Percentiles rank a stretch among this genome's conserved stretches.
phyloP scores from a whole-genome alignment of 2,888 invertebrate species.

The Pachliopta kotzebuea region DNA sequence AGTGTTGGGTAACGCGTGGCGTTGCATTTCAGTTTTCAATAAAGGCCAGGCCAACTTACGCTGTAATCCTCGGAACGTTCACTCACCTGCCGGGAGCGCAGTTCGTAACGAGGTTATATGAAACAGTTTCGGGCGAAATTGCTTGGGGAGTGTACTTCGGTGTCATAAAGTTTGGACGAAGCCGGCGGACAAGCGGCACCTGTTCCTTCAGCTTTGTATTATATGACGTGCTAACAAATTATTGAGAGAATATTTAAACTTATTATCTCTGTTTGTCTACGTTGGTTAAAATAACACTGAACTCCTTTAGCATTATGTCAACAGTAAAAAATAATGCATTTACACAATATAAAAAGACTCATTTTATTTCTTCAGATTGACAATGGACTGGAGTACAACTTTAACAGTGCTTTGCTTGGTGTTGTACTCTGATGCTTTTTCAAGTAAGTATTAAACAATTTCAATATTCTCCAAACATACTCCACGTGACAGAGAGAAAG shows the following conservation, averaged over 20 bases:
- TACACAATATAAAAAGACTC: neutral
- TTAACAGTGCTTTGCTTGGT: slow-evolving; percentile 55
- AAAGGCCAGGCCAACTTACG: slow-evolving; percentile 61
- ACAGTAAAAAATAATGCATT: too few relatives aligned
- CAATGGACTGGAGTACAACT: slow-evolving; percentile 68
- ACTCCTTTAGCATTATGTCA: neutral
- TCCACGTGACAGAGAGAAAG: too few relatives aligned
- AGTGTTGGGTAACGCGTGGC: slow-evolving; percentile 32
- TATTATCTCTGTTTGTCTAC: neutral
- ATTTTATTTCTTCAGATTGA: slow-evolving; percentile 52
- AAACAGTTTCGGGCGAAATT: slow-evolving; percentile 69
- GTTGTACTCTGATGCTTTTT: slow-evolving; percentile 66
- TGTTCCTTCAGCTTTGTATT: slow-evolving; percentile 57
- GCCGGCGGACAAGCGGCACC: slow-evolving; percentile 56
- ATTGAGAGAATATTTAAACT: slow-evolving; percentile 39
- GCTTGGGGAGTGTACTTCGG: slow-evolving; percentile 65
- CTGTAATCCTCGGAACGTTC: slow-evolving; percentile 64
- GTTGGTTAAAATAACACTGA: neutral
- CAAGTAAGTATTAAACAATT: slow-evolving; percentile 57
- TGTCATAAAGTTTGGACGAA: slow-evolving; percentile 72
- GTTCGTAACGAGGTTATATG: slow-evolving; percentile 73
- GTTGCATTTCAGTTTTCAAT: slow-evolving; percentile 58
- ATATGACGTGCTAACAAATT: slow-evolving; percentile 54
- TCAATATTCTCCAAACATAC: too few relatives aligned
- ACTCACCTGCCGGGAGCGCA: slow-evolving; percentile 56